Conservation (phyloP, 2,797 vertebrate genomes). For the Pitangus sulphuratus region DNA sequence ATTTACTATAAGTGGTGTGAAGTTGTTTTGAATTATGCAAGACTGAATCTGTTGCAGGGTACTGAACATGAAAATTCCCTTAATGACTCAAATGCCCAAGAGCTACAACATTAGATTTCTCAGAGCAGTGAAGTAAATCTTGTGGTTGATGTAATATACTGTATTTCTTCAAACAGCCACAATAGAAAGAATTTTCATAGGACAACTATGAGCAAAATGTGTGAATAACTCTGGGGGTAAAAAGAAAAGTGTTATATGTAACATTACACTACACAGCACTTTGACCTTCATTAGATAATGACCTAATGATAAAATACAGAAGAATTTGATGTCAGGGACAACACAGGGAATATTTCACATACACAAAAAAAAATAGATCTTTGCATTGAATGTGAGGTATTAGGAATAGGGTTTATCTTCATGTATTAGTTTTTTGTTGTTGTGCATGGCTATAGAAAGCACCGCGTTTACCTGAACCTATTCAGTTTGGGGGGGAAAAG, state of each 20-base stretch:
- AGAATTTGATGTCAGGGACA: not conserved
- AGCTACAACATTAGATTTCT: not conserved
- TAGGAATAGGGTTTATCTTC: not conserved
- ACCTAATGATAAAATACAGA: not conserved
- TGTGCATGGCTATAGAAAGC: not conserved
- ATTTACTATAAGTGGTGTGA: not conserved
- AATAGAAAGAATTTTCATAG: not conserved
- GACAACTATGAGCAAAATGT: not conserved
- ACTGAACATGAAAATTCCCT: conserved; percentile 26
- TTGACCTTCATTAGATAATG: not conserved
- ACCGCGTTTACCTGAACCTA: not conserved
- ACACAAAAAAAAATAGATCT: fast-evolving
- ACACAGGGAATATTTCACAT: not conserved
- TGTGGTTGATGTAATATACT: not conserved
- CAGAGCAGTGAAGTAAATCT: not conserved
- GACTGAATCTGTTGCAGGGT: not conserved
- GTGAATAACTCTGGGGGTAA: not conserved
- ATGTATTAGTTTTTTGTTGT: not conserved
- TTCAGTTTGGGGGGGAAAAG: fast-evolving
- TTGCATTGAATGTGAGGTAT: not conserved
- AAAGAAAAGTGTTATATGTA: not conserved
- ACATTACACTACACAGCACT: not conserved
- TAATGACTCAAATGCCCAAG: conserved; percentile 9
- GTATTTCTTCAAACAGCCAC: not conserved
- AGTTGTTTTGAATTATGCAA: conserved; percentile 25